Conservation (phyloP, 2,113 vertebrate genomes). For the Myanophis thanlyinensis region DNA sequence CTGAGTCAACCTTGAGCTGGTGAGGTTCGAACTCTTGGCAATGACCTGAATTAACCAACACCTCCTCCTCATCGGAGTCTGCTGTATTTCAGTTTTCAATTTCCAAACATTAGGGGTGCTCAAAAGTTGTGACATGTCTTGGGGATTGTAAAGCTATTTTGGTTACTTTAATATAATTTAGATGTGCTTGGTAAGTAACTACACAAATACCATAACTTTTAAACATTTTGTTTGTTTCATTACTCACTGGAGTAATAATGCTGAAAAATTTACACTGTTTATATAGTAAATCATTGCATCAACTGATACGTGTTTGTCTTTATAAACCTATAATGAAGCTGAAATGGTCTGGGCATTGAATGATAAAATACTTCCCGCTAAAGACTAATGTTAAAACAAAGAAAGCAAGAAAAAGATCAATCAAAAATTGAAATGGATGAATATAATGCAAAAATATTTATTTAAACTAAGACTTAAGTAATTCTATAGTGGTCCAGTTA, state of each 20-base stretch:
- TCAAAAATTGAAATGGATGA: background rate
- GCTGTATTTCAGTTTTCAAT: too few relatives aligned
- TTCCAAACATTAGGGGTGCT: too few relatives aligned
- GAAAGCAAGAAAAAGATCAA: background rate
- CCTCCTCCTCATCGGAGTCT: too few relatives aligned
- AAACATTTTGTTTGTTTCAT: background rate
- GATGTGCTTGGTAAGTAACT: too few relatives aligned
- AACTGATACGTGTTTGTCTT: background rate
- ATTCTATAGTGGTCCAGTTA: background rate
- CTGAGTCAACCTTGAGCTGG: background rate
- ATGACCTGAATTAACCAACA: background rate
- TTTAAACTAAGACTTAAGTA: background rate
- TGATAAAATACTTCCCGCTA: slow-evolving; percentile 2
- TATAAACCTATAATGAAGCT: background rate
- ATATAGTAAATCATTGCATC: slow-evolving; percentile 18
- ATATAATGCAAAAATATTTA: background rate
- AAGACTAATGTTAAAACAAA: background rate
- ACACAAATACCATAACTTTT: too few relatives aligned
- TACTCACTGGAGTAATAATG: background rate
- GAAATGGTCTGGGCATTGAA: slow-evolving; percentile 10
- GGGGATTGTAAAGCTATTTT: too few relatives aligned
- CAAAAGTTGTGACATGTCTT: too few relatives aligned
- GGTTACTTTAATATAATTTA: too few relatives aligned
- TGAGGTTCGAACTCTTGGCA: too few relatives aligned
- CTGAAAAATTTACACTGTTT: background rate